Evolutionary conservation across 2,113 vertebrate species (phyloP), one percentile per base, ranked within the genome.

Genomic region (Scopus umbretta): DNA sequence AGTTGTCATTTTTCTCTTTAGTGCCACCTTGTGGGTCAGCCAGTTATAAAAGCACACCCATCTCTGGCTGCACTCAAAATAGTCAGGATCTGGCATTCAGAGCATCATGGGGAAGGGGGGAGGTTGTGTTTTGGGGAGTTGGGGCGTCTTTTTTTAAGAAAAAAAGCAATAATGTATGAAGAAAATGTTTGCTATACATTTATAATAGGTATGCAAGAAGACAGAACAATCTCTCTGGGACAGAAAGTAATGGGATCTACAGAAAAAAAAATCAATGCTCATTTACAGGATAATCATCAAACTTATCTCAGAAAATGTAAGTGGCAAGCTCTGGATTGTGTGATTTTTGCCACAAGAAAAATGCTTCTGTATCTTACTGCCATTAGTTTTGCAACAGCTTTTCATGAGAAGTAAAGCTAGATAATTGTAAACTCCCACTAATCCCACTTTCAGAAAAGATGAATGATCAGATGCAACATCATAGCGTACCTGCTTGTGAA

Each of bases 11-110:
- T 98, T 98, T 98, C 97, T 98, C 98, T 98, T 96, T 98, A 97
- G 97, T 97, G 98, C 98, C 98, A 98, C 95, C 98, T 98, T 98
- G 98, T 98, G 98, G 98, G 92, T 93, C 95, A 97, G 38, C 58
- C 50, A 52, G 94, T 90, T 97, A 96, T 63, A 95, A 88, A 94
- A 94, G 88, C 80, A 62, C 50, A 76, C 11, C 70, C 55, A 18
- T 59, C 49, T 94, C 68, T 80, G 6, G 16, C 40, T 87, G 61
- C 14, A 5, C 86, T 80, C 47, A 83, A 74, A 94, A 86, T 61
- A 21, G 47, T 27, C 45, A 34, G 52, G 36, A 91, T 71, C 55
- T 70, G 47, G 26, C 38, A 7, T 80, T 86, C 74, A 88, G 34
- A 58, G 81, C 67, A 68, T 62, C 70, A 18, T 36, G 34, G 82